Conservation (phyloP, 2,888 invertebrate species). For the Philaethria dido region DNA sequence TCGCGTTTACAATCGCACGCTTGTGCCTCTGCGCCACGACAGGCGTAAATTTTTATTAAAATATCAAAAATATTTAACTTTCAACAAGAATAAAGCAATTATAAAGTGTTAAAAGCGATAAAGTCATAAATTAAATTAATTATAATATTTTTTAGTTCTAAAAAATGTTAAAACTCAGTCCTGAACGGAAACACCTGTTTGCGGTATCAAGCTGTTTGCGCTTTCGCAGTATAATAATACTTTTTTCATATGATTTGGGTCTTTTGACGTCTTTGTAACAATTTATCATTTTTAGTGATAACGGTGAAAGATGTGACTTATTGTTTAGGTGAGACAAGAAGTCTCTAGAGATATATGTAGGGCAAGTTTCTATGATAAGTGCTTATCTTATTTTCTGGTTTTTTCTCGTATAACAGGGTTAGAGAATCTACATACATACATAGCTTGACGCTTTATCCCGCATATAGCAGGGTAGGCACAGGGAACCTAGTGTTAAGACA, state of each 20-base stretch:
- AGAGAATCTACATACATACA: too few relatives aligned
- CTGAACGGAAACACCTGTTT: constrained; percentile 32
- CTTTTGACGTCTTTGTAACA: constrained; percentile 5
- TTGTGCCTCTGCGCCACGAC: too few relatives aligned
- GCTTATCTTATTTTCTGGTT: too few relatives aligned
- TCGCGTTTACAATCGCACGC: too few relatives aligned
- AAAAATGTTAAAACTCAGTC: constrained; percentile 16
- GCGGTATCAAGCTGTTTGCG: constrained; percentile 22
- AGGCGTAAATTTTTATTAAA: too few relatives aligned
- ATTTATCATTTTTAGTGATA: constrained; percentile 19
- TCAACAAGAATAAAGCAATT: constrained; percentile 3
- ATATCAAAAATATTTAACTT: not conserved
- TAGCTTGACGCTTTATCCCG: too few relatives aligned
- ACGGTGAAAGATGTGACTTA: constrained; percentile 8
- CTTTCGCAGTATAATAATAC: constrained; percentile 1
- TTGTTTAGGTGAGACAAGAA: not conserved
- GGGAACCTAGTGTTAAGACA: too few relatives aligned
- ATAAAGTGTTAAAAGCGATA: constrained; percentile 7
- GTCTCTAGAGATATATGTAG: not conserved
- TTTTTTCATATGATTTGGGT: constrained; percentile 12
- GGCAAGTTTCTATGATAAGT: too few relatives aligned
- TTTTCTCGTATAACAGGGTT: too few relatives aligned
- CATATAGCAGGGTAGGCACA: too few relatives aligned
- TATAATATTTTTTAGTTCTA: constrained; percentile 16
- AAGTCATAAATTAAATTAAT: constrained; percentile 16